Percentiles rank a stretch among this genome's conserved stretches.
These are phyloP conservation scores for Tribolium freemani DNA, from an alignment of 2,888 invertebrate species.

Conservation along the genomic window DNA sequence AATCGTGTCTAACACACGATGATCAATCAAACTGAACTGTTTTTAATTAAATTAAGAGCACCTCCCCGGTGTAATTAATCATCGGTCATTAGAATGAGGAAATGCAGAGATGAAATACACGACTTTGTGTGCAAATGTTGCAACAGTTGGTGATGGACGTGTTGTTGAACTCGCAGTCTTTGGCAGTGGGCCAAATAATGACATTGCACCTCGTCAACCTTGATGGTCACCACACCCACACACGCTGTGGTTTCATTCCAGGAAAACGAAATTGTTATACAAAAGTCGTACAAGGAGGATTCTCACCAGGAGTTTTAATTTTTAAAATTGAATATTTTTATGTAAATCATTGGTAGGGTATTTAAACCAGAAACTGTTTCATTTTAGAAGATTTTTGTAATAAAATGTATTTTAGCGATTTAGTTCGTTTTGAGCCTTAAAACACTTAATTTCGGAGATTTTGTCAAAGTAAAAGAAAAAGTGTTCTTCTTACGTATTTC, in stretches of 20 bases:
- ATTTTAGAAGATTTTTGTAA: too few species aligned
- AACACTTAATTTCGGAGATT: too few species aligned
- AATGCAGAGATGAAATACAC: not conserved
- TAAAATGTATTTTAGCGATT: too few species aligned
- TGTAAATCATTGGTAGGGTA: too few species aligned
- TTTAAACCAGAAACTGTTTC: too few species aligned
- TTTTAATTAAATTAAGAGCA: constrained; percentile 18
- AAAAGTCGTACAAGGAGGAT: constrained; percentile 26
- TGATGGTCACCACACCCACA: constrained; percentile 41
- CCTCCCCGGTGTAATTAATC: constrained; percentile 19
- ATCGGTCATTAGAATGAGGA: constrained; percentile 17
- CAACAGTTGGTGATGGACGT: constrained; percentile 6
- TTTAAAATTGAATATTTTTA: too few species aligned
- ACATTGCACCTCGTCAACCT: constrained; percentile 45
- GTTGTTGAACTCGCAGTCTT: constrained; percentile 44
- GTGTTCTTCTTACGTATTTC: too few species aligned
- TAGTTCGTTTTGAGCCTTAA: too few species aligned
- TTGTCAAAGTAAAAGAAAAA: too few species aligned
- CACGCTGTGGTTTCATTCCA: constrained; percentile 13
- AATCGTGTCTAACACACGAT: not conserved
- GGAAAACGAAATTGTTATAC: constrained; percentile 27
- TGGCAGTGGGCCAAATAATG: constrained; percentile 42
- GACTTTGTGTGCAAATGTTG: constrained; percentile 15
- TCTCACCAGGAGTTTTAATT: constrained; percentile 27
- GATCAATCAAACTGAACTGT: constrained; percentile 17